phyloP scores from a whole-genome alignment of 2,888 invertebrate genomes.

The Fragum sueziense region DNA sequence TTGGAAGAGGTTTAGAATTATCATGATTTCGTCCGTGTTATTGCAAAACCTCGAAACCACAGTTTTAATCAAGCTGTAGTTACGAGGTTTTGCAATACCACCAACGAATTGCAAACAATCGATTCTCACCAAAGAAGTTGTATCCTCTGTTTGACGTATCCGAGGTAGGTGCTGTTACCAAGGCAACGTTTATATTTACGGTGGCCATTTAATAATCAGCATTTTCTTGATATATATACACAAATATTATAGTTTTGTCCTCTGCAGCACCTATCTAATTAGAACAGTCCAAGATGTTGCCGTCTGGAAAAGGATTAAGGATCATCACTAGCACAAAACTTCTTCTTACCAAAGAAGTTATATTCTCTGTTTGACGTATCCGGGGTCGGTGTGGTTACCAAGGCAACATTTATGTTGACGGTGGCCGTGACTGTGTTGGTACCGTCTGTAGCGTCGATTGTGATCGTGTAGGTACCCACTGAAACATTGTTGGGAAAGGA shows the following conservation, averaged over 20 bases:
- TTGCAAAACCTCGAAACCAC: no score
- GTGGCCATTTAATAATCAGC: no score
- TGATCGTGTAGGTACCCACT: conserved; percentile 26
- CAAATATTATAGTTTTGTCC: no score
- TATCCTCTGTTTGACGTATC: conserved; percentile 34
- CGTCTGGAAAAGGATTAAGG: neutral
- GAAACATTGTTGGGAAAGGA: no score
- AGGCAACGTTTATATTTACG: conserved; percentile 8
- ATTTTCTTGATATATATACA: no score
- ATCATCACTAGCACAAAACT: no score
- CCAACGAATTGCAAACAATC: no score
- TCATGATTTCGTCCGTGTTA: no score
- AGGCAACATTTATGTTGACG: conserved; percentile 9
- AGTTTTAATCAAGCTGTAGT: no score
- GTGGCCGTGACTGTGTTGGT: conserved; percentile 26
- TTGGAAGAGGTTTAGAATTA: neutral
- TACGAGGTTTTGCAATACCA: no score
- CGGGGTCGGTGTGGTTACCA: neutral
- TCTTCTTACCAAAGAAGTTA: conserved; percentile 34
- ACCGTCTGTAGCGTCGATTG: conserved; percentile 34
- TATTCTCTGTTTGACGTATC: conserved; percentile 35
- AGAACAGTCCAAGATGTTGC: no score
- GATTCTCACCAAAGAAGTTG: conserved; percentile 33
- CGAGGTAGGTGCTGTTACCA: neutral
- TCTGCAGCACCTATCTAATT: no score